Percentiles rank a stretch among this genome's conserved stretches.
These are phyloP conservation scores for Isotomurus palustris DNA, from an alignment of 2,888 invertebrate species.

Conservation along the genomic window DNA sequence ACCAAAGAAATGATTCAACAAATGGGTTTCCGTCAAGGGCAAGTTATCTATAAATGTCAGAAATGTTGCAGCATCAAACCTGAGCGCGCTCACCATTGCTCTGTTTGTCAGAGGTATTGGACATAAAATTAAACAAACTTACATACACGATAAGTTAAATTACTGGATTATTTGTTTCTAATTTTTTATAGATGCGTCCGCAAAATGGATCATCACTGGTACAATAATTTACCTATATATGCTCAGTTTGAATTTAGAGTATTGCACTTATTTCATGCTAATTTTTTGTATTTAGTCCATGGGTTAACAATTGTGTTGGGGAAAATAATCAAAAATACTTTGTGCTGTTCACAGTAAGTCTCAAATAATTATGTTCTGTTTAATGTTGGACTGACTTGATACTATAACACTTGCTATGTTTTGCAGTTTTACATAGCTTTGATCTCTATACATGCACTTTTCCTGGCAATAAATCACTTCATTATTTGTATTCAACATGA, in stretches of 20 bases:
- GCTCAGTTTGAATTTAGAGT: background rate
- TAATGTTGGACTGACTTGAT: background rate
- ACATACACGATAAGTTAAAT: background rate
- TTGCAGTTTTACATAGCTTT: slow-evolving; percentile 76
- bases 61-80: slow-evolving; percentile 96
- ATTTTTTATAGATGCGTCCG: slow-evolving; percentile 61
- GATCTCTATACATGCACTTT: slow-evolving; percentile 88
- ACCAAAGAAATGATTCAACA: slow-evolving; percentile 92
- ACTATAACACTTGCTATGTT: background rate
- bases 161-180: background rate
- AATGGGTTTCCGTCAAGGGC: slow-evolving; percentile 85
- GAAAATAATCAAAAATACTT: slow-evolving; percentile 99
- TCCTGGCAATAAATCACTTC: slow-evolving; percentile 84
- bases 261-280: background rate
- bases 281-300: slow-evolving; percentile 59
- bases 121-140: background rate
- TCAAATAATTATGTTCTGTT: slow-evolving; percentile 8
- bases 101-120: too few relatives aligned
- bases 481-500: slow-evolving; percentile 86
- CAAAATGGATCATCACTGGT: slow-evolving; percentile 74
- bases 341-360: slow-evolving; percentile 89
- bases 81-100: slow-evolving; percentile 79
- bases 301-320: slow-evolving; percentile 99
- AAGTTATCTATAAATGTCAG: slow-evolving; percentile 90
- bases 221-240: background rate